phyloP scores from a whole-genome alignment of 2,888 invertebrate genomes.

The Perithous albicinctus region DNA sequence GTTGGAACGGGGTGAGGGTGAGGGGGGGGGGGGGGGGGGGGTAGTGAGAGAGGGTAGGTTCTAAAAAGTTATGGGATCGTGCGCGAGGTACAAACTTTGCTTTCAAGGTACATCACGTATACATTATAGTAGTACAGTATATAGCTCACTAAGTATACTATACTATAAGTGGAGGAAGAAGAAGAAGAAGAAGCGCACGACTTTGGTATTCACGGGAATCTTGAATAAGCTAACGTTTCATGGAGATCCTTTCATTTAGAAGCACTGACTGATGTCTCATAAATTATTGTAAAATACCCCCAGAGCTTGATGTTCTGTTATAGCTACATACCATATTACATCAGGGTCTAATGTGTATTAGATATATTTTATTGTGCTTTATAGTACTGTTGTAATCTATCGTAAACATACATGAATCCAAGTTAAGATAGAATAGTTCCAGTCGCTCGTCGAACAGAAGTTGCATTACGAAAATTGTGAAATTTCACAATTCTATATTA shows the following conservation, averaged over 20 bases:
- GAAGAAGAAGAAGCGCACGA: constrained; percentile 42
- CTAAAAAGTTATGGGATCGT: constrained; percentile 70
- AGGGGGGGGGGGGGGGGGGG: constrained; percentile 35
- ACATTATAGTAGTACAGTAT: constrained; percentile 38
- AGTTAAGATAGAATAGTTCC: too few relatives aligned
- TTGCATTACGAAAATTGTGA: too few relatives aligned
- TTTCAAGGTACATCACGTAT: constrained; percentile 59
- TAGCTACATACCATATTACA: neutral
- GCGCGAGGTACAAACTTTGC: constrained; percentile 67
- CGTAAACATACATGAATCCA: too few relatives aligned
- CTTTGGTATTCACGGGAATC: constrained; percentile 64
- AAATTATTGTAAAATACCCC: constrained; percentile 55
- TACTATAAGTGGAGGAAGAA: constrained; percentile 21
- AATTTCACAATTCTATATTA: too few relatives aligned
- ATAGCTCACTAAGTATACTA: constrained; percentile 29
- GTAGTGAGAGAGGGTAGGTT: constrained; percentile 46
- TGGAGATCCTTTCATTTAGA: constrained; percentile 61
- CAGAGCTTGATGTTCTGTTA: neutral
- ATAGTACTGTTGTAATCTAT: too few relatives aligned
- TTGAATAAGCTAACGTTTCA: constrained; percentile 64
- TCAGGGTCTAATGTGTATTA: too few relatives aligned
- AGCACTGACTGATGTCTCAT: constrained; percentile 50
- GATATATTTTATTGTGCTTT: too few relatives aligned
- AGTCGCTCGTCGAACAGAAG: too few relatives aligned
- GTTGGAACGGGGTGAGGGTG: constrained; percentile 32